Percentiles rank a stretch among this genome's conserved stretches.
Conservation (phyloP, 2,113 vertebrate species). For the Tetraodon nigroviridis region DNA sequence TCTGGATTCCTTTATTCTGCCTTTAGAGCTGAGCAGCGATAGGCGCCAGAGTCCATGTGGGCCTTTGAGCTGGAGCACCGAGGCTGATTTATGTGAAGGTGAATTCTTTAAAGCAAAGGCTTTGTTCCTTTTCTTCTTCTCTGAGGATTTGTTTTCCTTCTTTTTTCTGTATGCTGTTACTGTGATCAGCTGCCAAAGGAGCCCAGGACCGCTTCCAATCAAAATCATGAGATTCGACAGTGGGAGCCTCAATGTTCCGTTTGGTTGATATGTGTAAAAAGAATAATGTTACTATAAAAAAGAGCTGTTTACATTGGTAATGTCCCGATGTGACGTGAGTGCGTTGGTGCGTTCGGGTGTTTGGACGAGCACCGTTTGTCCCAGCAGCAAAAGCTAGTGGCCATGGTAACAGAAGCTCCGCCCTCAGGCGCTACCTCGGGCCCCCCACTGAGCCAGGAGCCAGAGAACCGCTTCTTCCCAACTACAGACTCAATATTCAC, state of each 20-base stretch:
- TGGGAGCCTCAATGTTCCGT: no score
- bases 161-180: not conserved
- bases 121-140: not conserved
- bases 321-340: not conserved
- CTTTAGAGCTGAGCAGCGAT: no score
- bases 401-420: slow-evolving; percentile 48
- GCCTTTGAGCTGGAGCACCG: no score
- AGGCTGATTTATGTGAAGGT: not conserved
- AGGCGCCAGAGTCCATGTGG: no score
- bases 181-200: not conserved
- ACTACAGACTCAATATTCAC: not conserved
- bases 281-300: not conserved
- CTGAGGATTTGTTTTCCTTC: not conserved
- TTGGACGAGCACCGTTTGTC: slow-evolving; percentile 51
- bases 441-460: slow-evolving; percentile 5
- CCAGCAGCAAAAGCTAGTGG: slow-evolving; percentile 52
- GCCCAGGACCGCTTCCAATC: not conserved
- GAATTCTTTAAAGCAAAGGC: not conserved
- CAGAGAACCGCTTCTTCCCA: slow-evolving; percentile 9
- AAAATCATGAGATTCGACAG: no score
- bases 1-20: slow-evolving; percentile 4
- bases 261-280: not conserved
- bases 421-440: slow-evolving; percentile 34
- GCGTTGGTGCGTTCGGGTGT: slow-evolving; percentile 4
- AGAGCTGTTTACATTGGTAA: not conserved